Evolutionary conservation across 2,888 invertebrate genomes (phyloP).

Genomic region (Toxonevra muliebris): DNA sequence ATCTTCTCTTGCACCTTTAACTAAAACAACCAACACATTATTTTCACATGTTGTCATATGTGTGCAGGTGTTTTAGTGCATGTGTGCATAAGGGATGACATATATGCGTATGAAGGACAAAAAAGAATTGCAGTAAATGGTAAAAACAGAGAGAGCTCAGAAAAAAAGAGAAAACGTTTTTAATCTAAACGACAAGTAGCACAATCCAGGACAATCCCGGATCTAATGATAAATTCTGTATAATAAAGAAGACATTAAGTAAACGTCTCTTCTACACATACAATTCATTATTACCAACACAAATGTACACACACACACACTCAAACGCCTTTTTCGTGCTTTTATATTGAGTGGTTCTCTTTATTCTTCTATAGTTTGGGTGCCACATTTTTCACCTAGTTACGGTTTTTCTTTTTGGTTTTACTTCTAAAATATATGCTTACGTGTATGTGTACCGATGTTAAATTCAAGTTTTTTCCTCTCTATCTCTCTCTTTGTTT

Average conservation of each 20-base stretch:
- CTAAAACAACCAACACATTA: no score
- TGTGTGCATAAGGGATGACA: no score
- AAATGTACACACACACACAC: constrained; percentile 1
- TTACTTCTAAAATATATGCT: neutral
- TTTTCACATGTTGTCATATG: no score
- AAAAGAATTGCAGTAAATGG: no score
- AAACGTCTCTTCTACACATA: constrained; percentile 7
- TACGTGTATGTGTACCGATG: neutral
- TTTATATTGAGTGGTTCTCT: neutral
- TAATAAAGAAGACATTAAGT: constrained; percentile 32
- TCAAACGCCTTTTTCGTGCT: neutral
- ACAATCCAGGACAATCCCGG: constrained; percentile 27
- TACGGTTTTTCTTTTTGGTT: neutral
- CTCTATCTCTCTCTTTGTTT: no score
- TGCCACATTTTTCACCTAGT: constrained; percentile 26
- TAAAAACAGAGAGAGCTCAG: no score
- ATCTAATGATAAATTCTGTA: constrained; percentile 29
- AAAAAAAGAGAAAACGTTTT: no score
- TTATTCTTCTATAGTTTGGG: neutral
- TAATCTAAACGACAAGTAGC: constrained; percentile 11
- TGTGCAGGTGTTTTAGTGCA: no score
- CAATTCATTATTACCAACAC: constrained; percentile 4
- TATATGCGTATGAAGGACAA: no score
- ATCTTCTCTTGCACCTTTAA: no score
- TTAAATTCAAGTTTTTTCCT: no score